These are phyloP conservation scores for Atractosteus spatula DNA, from an alignment of 2,113 vertebrate species.

Conservation along the genomic window DNA sequence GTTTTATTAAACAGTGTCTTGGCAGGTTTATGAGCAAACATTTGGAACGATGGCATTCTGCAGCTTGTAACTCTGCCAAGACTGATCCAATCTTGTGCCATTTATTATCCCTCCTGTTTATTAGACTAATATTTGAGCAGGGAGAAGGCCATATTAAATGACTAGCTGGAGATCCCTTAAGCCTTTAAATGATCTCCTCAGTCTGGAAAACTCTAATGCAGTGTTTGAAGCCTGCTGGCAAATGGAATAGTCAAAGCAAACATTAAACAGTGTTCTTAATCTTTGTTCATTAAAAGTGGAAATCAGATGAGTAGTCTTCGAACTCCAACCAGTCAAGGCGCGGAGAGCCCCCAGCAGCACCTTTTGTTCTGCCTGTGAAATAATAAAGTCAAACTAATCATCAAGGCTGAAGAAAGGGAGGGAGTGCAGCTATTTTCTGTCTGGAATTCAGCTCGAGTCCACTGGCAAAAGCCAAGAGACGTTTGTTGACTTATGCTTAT, in stretches of 20 bases:
- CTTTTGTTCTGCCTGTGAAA: not conserved
- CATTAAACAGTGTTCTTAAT: constrained; percentile 3
- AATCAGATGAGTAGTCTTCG: not conserved
- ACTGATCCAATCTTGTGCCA: constrained; percentile 61
- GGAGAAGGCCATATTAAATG: constrained; percentile 73
- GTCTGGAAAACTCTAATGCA: constrained; percentile 53
- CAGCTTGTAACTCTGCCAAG: constrained; percentile 70
- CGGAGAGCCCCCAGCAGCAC: not conserved
- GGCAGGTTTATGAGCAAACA: constrained; percentile 80
- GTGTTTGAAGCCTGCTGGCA: constrained; percentile 56
- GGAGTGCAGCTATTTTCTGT: not conserved
- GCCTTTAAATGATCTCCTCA: constrained; percentile 73
- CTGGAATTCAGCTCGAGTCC: not conserved
- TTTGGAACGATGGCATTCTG: constrained; percentile 65
- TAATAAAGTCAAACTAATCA: not conserved
- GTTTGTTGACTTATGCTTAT: no score
- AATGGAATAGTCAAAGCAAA: constrained; percentile 35
- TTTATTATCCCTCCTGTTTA: constrained; percentile 57
- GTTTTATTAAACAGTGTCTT: constrained; percentile 70
- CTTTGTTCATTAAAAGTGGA: constrained; percentile 4
- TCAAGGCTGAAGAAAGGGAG: not conserved
- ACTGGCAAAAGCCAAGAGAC: no score
- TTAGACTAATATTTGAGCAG: constrained; percentile 77
- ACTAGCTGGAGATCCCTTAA: constrained; percentile 72
- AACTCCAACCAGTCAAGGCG: not conserved